A percentile compares a stretch with the other conserved stretches of the same genome.
phyloP scores from a whole-genome alignment of 2,113 vertebrate species.

The Indri indri region DNA sequence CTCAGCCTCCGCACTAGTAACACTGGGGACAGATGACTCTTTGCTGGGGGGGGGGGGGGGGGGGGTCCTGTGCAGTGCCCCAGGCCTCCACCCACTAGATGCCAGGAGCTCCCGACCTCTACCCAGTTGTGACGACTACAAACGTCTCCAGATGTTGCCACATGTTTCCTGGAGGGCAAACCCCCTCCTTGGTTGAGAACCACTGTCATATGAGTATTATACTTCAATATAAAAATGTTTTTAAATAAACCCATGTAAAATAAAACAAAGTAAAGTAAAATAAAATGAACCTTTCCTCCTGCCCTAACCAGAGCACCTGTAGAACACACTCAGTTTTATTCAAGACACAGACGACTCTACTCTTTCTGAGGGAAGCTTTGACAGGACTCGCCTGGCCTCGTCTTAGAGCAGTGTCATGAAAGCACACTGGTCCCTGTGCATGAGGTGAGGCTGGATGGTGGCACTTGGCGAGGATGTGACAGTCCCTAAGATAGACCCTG shows the following conservation, averaged over 20 bases:
- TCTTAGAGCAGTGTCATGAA: neutral
- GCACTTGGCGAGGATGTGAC: fast-evolving
- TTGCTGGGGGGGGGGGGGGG: neutral
- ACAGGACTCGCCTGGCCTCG: neutral
- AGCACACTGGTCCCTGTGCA: fast-evolving
- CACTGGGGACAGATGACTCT: fast-evolving
- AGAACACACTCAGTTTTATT: neutral
- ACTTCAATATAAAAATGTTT: neutral
- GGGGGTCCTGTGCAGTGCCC: neutral
- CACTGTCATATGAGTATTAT: neutral
- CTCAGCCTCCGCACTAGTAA: fast-evolving
- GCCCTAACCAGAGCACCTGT: neutral
- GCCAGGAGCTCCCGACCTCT: fast-evolving
- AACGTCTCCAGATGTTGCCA: no score
- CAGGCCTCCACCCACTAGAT: neutral
- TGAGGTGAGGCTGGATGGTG: fast-evolving
- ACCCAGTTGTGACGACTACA: fast-evolving
- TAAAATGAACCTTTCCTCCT: neutral
- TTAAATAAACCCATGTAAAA: neutral
- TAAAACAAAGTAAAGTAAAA: neutral
- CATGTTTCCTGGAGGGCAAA: neutral
- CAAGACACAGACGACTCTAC: neutral
- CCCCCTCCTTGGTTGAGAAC: neutral
- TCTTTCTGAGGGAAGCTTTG: neutral
- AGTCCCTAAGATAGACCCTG: neutral